Conservation (phyloP, 2,113 vertebrate species). For the Cebus imitator region DNA sequence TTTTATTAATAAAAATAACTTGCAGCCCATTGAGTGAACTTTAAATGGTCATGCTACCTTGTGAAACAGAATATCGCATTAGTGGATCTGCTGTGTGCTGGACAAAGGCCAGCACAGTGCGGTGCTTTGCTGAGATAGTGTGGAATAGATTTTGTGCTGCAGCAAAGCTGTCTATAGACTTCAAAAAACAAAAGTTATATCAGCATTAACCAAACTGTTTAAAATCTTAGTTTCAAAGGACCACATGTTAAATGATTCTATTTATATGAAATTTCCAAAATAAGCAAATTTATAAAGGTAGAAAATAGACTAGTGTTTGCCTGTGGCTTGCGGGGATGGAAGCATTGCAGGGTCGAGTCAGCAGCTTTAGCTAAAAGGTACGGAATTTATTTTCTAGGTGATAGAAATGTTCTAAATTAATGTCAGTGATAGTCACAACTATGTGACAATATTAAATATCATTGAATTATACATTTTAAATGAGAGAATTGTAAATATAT, state of each 20-base stretch:
- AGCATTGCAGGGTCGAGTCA: fast-evolving
- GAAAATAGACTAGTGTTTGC: not conserved
- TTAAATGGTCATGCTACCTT: not conserved
- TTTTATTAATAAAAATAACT: constrained; percentile 46
- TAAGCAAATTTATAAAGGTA: not conserved
- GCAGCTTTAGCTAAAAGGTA: not conserved
- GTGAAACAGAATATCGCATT: not conserved
- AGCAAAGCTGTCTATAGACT: not conserved
- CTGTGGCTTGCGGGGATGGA: not conserved
- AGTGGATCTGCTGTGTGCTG: not conserved
- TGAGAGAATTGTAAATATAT: not conserved
- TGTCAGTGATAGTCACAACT: not conserved
- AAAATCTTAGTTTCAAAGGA: not conserved
- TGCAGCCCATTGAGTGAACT: not conserved
- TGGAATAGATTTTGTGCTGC: not conserved
- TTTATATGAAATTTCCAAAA: not conserved
- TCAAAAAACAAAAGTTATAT: not conserved
- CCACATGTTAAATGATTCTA: not conserved
- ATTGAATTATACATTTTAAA: not conserved
- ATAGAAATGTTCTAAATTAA: not conserved
- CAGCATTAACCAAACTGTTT: not conserved
- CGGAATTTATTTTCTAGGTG: not conserved
- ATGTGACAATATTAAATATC: not conserved
- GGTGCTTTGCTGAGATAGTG: not conserved
- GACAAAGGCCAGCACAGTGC: not conserved